Evolutionary conservation across 2,113 vertebrate genomes (phyloP), one percentile per base, ranked within the genome.

Genomic region (Lycocorax pyrrhopterus): DNA sequence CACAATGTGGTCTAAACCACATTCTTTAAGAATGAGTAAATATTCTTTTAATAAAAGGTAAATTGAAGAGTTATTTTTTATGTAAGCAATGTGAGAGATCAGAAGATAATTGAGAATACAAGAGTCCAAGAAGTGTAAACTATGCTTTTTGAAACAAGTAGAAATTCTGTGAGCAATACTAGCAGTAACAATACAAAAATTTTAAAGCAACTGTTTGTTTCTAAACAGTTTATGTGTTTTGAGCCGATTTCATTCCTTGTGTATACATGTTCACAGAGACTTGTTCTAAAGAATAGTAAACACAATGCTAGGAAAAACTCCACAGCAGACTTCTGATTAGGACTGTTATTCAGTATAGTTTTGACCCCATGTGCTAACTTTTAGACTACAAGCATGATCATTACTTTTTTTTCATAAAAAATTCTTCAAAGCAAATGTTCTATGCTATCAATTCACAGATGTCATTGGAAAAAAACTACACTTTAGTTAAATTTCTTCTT

Each of bases 191-290:
- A 66, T 21, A 63, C 20, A 73, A 49, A 39, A 5, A 9, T 20
- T 72, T 84, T 60, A 71, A 77, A 84, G 19, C 12, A 83, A 62
- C n/a, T 32, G 4, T 27, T 84, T 56, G 1, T 80, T 87, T 87
- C 59, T 89, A 83, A 91, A 93, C 21, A 63, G 59, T 96, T 95
- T 90, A 86, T 77, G 4, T 85, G 18, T 74, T 68, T 84, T 84
- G 47, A 90, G 75, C 51, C 79, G 79, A 46, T 20, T 64, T 41
- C 26, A 56, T 78, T 92, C 41, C 29, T 63, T 64, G 20, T 79
- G 37, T 89, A 56, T 21, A 26, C 52, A 27, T 20, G 52, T 19
- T 79, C 3, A 2, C 25, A 59, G 1, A 12, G n/a, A 84, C 44
- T 85, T 83, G 10, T 51, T 82, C 32, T 77, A 52, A 92, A 56